phyloP scores from a whole-genome alignment of 2,797 vertebrate genomes.

The Pelodytes ibericus region DNA sequence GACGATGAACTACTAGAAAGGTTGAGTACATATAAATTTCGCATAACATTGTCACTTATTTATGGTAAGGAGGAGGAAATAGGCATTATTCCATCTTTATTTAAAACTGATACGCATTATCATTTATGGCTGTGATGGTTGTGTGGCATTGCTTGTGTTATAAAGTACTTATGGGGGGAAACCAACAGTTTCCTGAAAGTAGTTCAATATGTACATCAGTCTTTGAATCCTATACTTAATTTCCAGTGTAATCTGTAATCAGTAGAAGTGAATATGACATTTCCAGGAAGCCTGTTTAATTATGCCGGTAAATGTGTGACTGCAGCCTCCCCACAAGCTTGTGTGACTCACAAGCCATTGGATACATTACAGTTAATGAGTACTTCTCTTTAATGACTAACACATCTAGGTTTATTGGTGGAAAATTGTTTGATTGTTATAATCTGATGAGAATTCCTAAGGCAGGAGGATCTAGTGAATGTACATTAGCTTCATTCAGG shows the following conservation, averaged over 20 bases:
- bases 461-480: constrained; percentile 8
- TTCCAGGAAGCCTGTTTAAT: constrained; percentile 39
- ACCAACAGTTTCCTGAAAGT: too few species aligned
- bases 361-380: constrained; percentile 44
- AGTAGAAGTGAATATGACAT: constrained; percentile 27
- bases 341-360: constrained; percentile 24
- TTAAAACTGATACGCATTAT: too few species aligned
- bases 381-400: constrained; percentile 50
- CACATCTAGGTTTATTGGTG: constrained; percentile 24
- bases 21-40: too few species aligned
- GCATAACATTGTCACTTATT: too few species aligned
- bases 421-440: constrained; percentile 33
- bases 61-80: too few species aligned
- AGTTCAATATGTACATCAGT: constrained; percentile 16
- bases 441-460: constrained; percentile 15
- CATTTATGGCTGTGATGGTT: too few species aligned
- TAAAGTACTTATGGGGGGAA: too few species aligned
- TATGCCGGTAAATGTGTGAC: constrained; percentile 10
- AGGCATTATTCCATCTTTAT: too few species aligned
- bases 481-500: constrained; percentile 23
- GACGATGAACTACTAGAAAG: too few species aligned
- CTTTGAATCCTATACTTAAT: constrained; percentile 9
- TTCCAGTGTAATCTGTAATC: neutral
- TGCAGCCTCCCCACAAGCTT: constrained; percentile 1
- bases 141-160: neutral